Conservation (phyloP, 2,888 invertebrate genomes). For the Scaptomyza cyrtandrae region DNA sequence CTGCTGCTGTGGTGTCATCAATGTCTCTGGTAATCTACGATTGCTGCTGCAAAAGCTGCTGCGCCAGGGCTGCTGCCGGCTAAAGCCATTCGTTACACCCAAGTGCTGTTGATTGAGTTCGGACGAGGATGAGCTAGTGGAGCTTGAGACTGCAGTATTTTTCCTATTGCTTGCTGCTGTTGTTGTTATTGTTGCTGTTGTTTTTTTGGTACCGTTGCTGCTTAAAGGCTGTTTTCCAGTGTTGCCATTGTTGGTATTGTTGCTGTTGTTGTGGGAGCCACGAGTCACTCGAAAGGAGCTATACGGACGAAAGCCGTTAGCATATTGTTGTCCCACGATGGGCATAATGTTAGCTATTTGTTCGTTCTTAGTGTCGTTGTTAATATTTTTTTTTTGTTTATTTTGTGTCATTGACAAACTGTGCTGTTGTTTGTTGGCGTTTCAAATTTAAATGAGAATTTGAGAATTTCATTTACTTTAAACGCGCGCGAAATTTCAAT, state of each 20-base stretch:
- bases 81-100: slow-evolving; percentile 54
- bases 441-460: slow-evolving; percentile 65
- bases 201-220: slow-evolving; percentile 47
- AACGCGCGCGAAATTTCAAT: slow-evolving; percentile 66
- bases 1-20: slow-evolving; percentile 49
- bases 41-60: slow-evolving; percentile 82
- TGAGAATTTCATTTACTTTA: slow-evolving; percentile 68
- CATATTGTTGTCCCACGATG: slow-evolving; percentile 82
- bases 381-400: slow-evolving; percentile 24
- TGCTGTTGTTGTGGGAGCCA: slow-evolving; percentile 46
- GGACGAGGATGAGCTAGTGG: slow-evolving; percentile 67
- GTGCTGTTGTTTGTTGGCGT: slow-evolving; percentile 50
- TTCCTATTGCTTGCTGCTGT: slow-evolving; percentile 26
- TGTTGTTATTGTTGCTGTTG: slow-evolving; percentile 28
- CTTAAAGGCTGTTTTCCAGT: slow-evolving; percentile 50
- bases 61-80: slow-evolving; percentile 82
- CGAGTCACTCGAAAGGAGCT: slow-evolving; percentile 84
- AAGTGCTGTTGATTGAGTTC: slow-evolving; percentile 55
- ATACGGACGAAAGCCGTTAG: slow-evolving; percentile 82
- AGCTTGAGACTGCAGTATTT: slow-evolving; percentile 49
- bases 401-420: slow-evolving; percentile 30
- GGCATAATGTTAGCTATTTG: slow-evolving; percentile 81
- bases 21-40: slow-evolving; percentile 52
- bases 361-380: slow-evolving; percentile 47
- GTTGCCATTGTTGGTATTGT: slow-evolving; percentile 27